A percentile compares a stretch with the other conserved stretches of the same genome.
Evolutionary conservation across 2,888 invertebrate genomes (phyloP).

Genomic region (Oscheius sp.): DNA sequence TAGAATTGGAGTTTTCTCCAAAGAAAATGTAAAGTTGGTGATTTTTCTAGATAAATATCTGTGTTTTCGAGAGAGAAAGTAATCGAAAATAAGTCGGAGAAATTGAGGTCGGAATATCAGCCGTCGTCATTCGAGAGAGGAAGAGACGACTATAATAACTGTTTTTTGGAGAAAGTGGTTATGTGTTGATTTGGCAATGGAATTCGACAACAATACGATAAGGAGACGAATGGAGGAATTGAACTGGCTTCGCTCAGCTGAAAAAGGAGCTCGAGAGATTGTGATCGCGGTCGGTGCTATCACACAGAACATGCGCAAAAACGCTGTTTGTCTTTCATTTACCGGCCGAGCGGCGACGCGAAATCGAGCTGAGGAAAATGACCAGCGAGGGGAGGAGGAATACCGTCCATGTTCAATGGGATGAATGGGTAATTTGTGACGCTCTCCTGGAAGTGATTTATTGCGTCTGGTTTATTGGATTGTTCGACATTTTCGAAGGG

Average conservation of each 20-base stretch:
- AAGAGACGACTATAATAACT: no score
- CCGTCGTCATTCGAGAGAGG: no score
- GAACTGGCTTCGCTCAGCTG: background rate
- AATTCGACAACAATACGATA: no score
- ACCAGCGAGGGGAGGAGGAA: background rate
- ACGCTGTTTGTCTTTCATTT: constrained; percentile 29
- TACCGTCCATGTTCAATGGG: background rate
- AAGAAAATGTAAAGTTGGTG: background rate
- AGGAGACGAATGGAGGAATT: no score
- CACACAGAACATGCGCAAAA: constrained; percentile 30
- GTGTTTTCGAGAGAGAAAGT: no score
- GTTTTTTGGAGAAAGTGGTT: no score
- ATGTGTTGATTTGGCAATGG: no score
- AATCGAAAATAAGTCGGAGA: no score
- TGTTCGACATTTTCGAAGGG: no score
- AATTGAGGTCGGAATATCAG: no score
- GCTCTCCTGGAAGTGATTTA: background rate
- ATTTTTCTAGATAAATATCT: no score
- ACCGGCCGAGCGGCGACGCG: constrained; percentile 14
- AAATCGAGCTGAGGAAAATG: constrained; percentile 5
- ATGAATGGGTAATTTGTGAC: background rate
- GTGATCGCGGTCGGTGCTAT: constrained; percentile 12
- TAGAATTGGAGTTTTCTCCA: background rate
- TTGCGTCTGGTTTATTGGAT: background rate
- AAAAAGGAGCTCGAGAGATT: background rate